Base-by-base conservation (phyloP, 2,888 invertebrate genomes). In the Melieria omissa region DNA sequence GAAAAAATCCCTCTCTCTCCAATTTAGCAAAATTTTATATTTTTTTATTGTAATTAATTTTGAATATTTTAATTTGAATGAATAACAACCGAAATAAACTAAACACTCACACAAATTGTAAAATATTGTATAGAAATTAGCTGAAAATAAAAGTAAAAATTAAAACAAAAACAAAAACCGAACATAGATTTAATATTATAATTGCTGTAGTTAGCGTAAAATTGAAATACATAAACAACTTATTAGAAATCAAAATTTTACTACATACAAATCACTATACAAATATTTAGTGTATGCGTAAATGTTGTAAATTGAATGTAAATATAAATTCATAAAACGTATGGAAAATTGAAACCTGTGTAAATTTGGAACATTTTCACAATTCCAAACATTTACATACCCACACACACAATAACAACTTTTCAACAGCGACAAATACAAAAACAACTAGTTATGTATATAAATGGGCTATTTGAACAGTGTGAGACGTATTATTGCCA, bases 121-220 rank as follows among this genome's bases (percentile, higher is more conserved):
- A n/a, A 58, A 6, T 8, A 29, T 10, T 10, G 42, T 42, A 29
- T 29, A 29, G 29, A 29, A 29, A 29, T 29, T 29, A 29, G 29
- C 29, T 29, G 29, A 9, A 61, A 54, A 41, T 29, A 12, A 16
- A 55, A 63, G 58, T 12, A 10, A 49, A 63, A 46, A 71, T 14
- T 7, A 42, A 54, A 66, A 14, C 3, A 49, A 71, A 66, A 54
- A 54, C 54, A 4, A 64, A 29, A 52, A 16, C 7, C 44, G n/a
- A 60, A 49, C 9, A 5, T 45, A 46, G 63, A 57, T 54, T 8
- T 9, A 52, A 52, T 6, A 9, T 62, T 6, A 9, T 62, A 69
- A 69, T 69, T 69, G 63, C 69, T 47, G 69, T 69, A 69, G 69
- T 69, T 69, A 69, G 69, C 69, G 54, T 69, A 69, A 69, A 69